Evolutionary conservation across 2,113 vertebrate species (phyloP).

Genomic region (Brienomyrus longianalis): DNA sequence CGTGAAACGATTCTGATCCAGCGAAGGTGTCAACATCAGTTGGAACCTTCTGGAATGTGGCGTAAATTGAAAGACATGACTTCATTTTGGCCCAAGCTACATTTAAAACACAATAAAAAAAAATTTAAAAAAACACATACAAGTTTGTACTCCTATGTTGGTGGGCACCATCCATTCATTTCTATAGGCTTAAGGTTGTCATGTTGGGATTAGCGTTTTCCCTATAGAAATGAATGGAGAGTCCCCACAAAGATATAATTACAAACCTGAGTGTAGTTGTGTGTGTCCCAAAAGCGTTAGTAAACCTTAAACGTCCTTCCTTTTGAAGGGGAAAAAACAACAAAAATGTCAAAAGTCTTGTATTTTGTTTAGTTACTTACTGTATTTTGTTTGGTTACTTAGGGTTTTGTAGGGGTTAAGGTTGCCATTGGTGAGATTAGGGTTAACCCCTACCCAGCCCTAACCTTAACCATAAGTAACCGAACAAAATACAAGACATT

Average conservation of each 20-base stretch:
- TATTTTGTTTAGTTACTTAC: too few species aligned
- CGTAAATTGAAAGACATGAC: constrained; percentile 41
- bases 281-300: too few species aligned
- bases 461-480: background rate
- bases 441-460: background rate
- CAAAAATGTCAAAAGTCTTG: too few species aligned
- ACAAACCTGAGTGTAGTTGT: too few species aligned
- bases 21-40: constrained; percentile 38
- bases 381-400: too few species aligned
- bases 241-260: too few species aligned
- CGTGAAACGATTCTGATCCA: constrained; percentile 32
- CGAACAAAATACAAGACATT: background rate
- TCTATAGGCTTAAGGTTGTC: background rate
- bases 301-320: too few species aligned
- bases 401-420: too few species aligned
- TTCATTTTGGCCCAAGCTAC: constrained; percentile 40
- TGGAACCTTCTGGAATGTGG: constrained; percentile 41
- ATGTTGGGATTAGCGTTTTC: too few species aligned
- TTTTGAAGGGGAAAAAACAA: background rate
- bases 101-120: constrained; percentile 25
- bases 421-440: too few species aligned
- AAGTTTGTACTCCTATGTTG: background rate
- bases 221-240: too few species aligned
- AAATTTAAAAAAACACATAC: background rate
- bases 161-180: background rate